Conservation (phyloP, 1,140 invertebrate genomes). For the Vollenhovia emeryi region DNA sequence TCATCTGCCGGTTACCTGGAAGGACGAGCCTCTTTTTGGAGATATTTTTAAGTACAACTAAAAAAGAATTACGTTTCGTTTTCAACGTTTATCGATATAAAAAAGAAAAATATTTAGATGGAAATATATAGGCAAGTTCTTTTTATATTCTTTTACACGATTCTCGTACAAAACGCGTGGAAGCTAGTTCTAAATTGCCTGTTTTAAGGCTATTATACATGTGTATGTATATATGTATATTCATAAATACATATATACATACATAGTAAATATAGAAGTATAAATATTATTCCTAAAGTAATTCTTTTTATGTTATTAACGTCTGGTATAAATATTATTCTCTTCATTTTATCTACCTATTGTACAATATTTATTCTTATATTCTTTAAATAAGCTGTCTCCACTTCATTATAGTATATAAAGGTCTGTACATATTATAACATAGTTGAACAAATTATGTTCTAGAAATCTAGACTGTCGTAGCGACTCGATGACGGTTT, state of each 20-base stretch:
- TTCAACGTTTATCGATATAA: not conserved
- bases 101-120: not conserved
- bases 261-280: slow-evolving; percentile 74
- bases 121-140: not conserved
- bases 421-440: slow-evolving; percentile 21
- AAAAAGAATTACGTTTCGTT: not conserved
- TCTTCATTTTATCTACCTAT: slow-evolving; percentile 42
- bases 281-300: slow-evolving; percentile 77
- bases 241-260: slow-evolving; percentile 57
- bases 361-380: slow-evolving; percentile 45
- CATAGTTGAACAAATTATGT: slow-evolving; percentile 49
- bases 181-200: slow-evolving; percentile 9
- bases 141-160: not conserved
- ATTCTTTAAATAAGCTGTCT: slow-evolving; percentile 18
- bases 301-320: slow-evolving; percentile 64
- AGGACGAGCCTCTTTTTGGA: not conserved
- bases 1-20: not conserved
- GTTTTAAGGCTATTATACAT: slow-evolving; percentile 31
- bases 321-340: slow-evolving; percentile 72
- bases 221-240: not conserved
- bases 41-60: slow-evolving; percentile 34
- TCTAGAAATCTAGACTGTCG: slow-evolving; percentile 9
- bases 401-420: slow-evolving; percentile 23
- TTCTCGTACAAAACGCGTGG: slow-evolving; percentile 10
- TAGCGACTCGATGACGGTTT: not conserved